These are phyloP conservation scores for Sus scrofa DNA, from an alignment of 2,113 vertebrate species.

Conservation along the genomic window T2T-Sscrofa CM000830.6:94044501-94045000, in stretches of 20 bases:
- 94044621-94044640: background rate
- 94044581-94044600: background rate
- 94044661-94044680: constrained; percentile 5
- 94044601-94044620: background rate
- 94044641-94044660: background rate
- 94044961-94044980: background rate
- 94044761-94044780: constrained; percentile 49
- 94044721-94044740: background rate
- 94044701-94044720: background rate
- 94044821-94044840: background rate
- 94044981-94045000: background rate
- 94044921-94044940: background rate
- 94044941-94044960: background rate
- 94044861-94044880: background rate
- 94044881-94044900: background rate
- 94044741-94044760: background rate
- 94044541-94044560: background rate
- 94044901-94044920: background rate
- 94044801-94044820: background rate
- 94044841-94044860: background rate
- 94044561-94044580: background rate
- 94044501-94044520: background rate
- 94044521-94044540: background rate
- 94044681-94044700: background rate
- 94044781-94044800: background rate